phyloP scores from a whole-genome alignment of 2,113 vertebrate species.

The Phrynocephalus versicolor region DNA sequence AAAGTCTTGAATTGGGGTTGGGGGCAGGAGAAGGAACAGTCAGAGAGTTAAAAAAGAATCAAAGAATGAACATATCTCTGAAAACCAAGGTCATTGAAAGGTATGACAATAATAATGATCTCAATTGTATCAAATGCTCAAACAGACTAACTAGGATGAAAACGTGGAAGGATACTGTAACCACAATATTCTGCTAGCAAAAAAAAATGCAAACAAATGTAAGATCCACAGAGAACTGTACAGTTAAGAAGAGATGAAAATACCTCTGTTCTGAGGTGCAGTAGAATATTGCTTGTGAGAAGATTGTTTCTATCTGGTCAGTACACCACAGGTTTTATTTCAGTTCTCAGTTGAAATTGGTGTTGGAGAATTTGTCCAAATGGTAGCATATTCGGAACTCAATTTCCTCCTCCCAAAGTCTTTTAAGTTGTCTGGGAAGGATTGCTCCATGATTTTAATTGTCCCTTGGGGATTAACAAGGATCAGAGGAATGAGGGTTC shows the following conservation, averaged over 20 bases:
- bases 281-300: background rate
- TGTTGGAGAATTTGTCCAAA: background rate
- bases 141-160: background rate
- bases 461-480: slow-evolving; percentile 3
- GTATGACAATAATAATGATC: background rate
- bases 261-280: background rate
- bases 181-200: too few relatives aligned
- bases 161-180: background rate
- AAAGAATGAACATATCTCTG: background rate
- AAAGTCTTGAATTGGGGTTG: background rate
- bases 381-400: background rate
- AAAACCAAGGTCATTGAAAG: background rate
- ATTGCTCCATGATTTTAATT: background rate
- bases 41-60: background rate
- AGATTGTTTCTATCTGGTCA: background rate
- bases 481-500: background rate
- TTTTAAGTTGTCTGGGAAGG: background rate
- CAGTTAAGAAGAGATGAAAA: background rate
- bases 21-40: background rate
- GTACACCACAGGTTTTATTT: background rate
- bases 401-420: background rate
- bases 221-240: background rate
- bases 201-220: too few relatives aligned
- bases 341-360: background rate
- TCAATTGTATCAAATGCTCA: background rate